phyloP scores from a whole-genome alignment of 2,113 vertebrate species.

The Rallus limicola region DNA sequence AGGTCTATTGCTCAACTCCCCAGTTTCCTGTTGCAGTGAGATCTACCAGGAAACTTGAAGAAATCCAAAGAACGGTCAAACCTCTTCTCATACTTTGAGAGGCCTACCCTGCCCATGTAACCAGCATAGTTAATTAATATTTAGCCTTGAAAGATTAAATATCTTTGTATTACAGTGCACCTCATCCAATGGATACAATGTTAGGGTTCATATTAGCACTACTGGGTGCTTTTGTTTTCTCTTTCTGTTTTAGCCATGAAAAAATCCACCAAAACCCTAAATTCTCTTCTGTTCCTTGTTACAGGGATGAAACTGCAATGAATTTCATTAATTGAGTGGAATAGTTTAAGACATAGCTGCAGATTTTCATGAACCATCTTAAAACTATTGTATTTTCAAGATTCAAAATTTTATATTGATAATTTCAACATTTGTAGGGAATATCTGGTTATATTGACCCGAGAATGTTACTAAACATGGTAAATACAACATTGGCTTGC shows the following conservation, averaged over 20 bases:
- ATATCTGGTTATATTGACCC: not conserved
- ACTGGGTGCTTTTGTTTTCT: not conserved
- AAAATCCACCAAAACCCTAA: not conserved
- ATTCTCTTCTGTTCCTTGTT: not conserved
- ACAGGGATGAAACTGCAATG: not conserved
- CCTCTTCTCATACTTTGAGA: not conserved
- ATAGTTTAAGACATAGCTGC: not conserved
- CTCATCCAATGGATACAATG: not conserved
- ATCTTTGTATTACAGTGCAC: not conserved
- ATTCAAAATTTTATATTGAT: not conserved
- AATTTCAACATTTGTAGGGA: not conserved
- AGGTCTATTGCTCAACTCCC: not conserved
- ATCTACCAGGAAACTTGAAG: not conserved
- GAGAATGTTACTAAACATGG: not conserved
- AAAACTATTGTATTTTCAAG: not conserved
- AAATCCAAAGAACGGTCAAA: not conserved
- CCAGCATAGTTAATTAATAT: not conserved
- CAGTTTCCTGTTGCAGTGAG: not conserved
- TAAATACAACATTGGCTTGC: constrained; percentile 22
- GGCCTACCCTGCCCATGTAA: not conserved
- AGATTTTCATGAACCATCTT: not conserved
- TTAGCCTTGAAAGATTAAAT: not conserved
- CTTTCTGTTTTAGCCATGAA: not conserved
- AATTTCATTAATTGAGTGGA: not conserved
- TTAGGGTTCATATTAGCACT: not conserved